phyloP scores from a whole-genome alignment of 2,888 invertebrate genomes.

The Cheilosia vulpina region DNA sequence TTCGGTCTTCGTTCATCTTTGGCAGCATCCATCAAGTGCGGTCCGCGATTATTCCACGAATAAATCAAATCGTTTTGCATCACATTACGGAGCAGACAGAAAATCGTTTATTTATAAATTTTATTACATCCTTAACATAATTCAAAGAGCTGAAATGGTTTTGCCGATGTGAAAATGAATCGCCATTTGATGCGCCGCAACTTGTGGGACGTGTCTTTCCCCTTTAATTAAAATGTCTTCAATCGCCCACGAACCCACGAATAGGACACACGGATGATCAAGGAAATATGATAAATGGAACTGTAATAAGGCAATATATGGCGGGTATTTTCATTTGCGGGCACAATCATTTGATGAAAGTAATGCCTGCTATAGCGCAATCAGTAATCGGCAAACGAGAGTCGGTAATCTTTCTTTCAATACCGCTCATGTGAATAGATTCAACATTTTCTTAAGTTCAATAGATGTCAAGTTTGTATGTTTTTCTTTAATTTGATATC shows the following conservation, averaged over 20 bases:
- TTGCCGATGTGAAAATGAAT: conserved; percentile 62
- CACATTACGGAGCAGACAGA: conserved; percentile 63
- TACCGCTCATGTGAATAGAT: too few relatives aligned
- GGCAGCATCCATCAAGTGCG: conserved; percentile 75
- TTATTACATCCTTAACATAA: conserved; percentile 73
- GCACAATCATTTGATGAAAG: too few relatives aligned
- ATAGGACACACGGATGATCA: background rate
- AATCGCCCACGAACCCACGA: conserved; percentile 55
- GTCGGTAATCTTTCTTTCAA: too few relatives aligned
- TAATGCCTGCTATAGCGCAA: too few relatives aligned
- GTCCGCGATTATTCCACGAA: conserved; percentile 73
- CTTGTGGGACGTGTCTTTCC: conserved; percentile 26
- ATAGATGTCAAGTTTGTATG: too few relatives aligned
- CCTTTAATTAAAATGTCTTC: conserved; percentile 61
- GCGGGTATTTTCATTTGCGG: too few relatives aligned
- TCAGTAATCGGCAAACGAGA: too few relatives aligned
- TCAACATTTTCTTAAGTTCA: too few relatives aligned
- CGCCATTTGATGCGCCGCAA: conserved; percentile 67
- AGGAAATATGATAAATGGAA: conserved; percentile 20
- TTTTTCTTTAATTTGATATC: too few relatives aligned
- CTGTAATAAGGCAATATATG: background rate
- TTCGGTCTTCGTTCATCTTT: conserved; percentile 63
- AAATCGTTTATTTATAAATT: conserved; percentile 74
- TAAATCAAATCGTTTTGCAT: conserved; percentile 75
- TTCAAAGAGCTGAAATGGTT: conserved; percentile 66